Base-by-base conservation (phyloP, 1,140 invertebrate species). In the Monomorium pharaonis region DNA sequence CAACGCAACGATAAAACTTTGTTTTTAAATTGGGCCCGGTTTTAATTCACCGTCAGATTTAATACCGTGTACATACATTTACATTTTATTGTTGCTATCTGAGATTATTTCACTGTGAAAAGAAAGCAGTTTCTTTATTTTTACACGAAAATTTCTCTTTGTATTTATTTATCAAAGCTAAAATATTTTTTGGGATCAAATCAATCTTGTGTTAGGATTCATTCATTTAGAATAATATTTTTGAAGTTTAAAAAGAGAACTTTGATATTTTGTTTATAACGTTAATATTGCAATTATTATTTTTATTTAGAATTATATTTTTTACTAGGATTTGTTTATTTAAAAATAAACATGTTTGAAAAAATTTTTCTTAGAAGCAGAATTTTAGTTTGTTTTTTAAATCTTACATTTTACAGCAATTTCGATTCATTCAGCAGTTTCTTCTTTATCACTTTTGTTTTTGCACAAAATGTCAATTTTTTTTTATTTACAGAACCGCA, bases 401-500 rank as follows among this genome's bases (percentile, higher is more conserved):
- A 58, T 60, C 12, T 58, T 27, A 58, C 27, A 24, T 60, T 60
- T 30, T 60, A 60, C 3, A 37, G 3, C 30, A 30, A 30, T 30
- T 27, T 58, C 7, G 10, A 63, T 21, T 16, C 37, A 37, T 37
- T 37, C 37, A 37, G 37, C 37, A 5, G 7, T 7, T n/a, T 37
- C 37, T 37, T 7, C 37, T 69, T 18, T 12, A 67, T 21, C 6
- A 33, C 18, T 72, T 42, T 49, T 27, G 7, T 10, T 30, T 49
- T 14, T 14, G 1, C 9, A 72, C 10, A 49, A 30, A 9, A 33
- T 63, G 12, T 63, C 24, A 21, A 27, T 0, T 14, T 44, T 18
- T 24, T 49, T 65, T 27, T 0, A 87, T 87, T 85, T 88, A 6
- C 92, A 95, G 94, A 94, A 56, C 91, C 92, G n/a, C 92, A 93